A percentile compares a stretch with the other conserved stretches of the same genome.
phyloP scores from a whole-genome alignment of 2,888 invertebrate species.

The Drepanosiphum platanoidis region DNA sequence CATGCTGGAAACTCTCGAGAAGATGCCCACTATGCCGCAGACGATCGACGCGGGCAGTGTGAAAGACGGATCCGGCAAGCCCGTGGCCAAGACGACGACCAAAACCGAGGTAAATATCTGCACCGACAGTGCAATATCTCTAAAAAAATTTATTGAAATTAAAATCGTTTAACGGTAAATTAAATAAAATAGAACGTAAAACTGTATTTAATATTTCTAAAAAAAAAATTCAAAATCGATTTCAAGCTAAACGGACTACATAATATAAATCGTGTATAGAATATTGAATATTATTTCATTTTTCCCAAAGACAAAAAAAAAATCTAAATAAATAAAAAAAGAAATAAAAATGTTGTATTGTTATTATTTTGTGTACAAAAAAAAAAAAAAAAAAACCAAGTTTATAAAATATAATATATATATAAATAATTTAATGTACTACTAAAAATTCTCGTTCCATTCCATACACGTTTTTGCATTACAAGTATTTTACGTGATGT shows the following conservation, averaged over 20 bases:
- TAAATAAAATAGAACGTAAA: too few relatives aligned
- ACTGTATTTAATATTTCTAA: too few relatives aligned
- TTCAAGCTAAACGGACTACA: not conserved
- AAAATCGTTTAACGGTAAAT: too few relatives aligned
- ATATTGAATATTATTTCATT: not conserved
- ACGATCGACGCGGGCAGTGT: not conserved
- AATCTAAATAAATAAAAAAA: not conserved
- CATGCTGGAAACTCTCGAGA: slow-evolving; percentile 11
- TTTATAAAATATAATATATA: not conserved
- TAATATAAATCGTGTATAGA: not conserved
- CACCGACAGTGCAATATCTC: too few relatives aligned
- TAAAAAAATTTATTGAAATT: too few relatives aligned
- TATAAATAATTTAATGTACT: too few relatives aligned
- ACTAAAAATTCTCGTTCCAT: not conserved
- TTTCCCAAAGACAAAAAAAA: not conserved
- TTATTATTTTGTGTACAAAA: not conserved
- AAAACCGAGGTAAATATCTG: slow-evolving; percentile 52
- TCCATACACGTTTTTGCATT: slow-evolving; percentile 16
- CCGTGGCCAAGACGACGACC: slow-evolving; percentile 34
- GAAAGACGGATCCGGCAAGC: not conserved
- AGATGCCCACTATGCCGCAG: not conserved
- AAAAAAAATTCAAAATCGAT: not conserved
- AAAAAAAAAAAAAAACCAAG: not conserved
- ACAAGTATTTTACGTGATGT: slow-evolving; percentile 29
- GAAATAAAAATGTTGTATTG: not conserved